A percentile compares a stretch with the other conserved stretches of the same genome.
Evolutionary conservation across 2,888 invertebrate genomes (phyloP).

Genomic region (Aromia moschata): DNA sequence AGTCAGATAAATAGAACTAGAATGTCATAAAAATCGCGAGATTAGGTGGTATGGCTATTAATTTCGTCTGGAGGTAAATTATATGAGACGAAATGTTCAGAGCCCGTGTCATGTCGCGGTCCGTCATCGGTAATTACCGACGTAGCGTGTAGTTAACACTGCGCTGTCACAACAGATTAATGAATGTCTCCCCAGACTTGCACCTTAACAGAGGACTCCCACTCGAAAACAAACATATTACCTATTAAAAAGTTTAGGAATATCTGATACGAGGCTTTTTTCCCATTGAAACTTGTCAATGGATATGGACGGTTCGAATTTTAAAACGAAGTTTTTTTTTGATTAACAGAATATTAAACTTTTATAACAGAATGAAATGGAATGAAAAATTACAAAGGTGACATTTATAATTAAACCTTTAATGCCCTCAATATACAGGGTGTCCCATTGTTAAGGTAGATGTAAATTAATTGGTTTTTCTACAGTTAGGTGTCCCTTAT

Average conservation of each 20-base stretch:
- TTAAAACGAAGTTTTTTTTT: background rate
- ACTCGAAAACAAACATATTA: slow-evolving; percentile 30
- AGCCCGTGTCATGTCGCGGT: slow-evolving; percentile 49
- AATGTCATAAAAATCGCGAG: slow-evolving; percentile 28
- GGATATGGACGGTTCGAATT: background rate
- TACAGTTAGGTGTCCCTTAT: too few relatives aligned
- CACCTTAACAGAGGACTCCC: slow-evolving; percentile 39
- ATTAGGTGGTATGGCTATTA: slow-evolving; percentile 41
- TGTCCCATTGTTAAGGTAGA: too few relatives aligned
- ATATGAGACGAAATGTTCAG: slow-evolving; percentile 35
- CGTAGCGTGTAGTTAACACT: slow-evolving; percentile 65
- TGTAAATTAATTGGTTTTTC: too few relatives aligned
- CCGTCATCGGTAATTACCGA: slow-evolving; percentile 64
- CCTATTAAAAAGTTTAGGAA: slow-evolving; percentile 28
- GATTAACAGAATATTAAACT: background rate
- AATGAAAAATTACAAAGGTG: background rate
- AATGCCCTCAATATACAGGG: too few relatives aligned
- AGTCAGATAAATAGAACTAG: too few relatives aligned
- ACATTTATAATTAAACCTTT: too few relatives aligned
- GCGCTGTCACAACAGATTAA: slow-evolving; percentile 64
- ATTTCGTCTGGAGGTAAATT: slow-evolving; percentile 32
- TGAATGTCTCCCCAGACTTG: slow-evolving; percentile 62
- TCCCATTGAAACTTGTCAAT: slow-evolving; percentile 6
- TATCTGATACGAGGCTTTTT: slow-evolving; percentile 20
- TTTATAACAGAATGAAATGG: background rate